A percentile compares a stretch with the other conserved stretches of the same genome.
Evolutionary conservation across 1,140 invertebrate genomes (phyloP).

Genomic region (Platyscapa corneri): DNA sequence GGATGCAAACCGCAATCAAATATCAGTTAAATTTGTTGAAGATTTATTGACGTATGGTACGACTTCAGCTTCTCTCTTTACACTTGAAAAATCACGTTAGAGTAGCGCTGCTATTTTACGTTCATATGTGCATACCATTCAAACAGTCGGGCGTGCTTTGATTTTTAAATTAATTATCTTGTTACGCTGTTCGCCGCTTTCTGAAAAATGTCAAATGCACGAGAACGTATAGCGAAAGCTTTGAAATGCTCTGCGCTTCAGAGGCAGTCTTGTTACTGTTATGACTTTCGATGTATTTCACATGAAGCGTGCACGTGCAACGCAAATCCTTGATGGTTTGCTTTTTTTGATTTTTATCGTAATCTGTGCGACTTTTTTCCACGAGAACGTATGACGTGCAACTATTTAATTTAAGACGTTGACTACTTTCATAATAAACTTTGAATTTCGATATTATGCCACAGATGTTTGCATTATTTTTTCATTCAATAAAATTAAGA

Average conservation of each 20-base stretch:
- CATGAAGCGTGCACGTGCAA: not conserved
- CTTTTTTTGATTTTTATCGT: not conserved
- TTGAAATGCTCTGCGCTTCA: constrained; percentile 29
- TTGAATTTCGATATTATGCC: too few species aligned
- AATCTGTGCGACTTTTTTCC: not conserved
- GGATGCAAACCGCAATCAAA: not conserved
- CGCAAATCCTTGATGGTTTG: constrained; percentile 1
- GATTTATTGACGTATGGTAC: constrained; percentile 30
- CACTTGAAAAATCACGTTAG: constrained; percentile 49
- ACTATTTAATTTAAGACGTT: too few species aligned
- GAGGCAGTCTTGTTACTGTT: constrained; percentile 6
- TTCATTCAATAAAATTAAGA: too few species aligned
- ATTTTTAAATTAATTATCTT: constrained; percentile 51
- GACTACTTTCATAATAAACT: too few species aligned
- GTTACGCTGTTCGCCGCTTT: constrained; percentile 24
- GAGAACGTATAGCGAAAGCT: constrained; percentile 24
- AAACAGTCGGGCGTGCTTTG: constrained; percentile 24
- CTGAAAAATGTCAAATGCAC: constrained; percentile 50
- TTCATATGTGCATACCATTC: constrained; percentile 26
- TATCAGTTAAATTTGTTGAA: constrained; percentile 24
- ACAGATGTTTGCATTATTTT: too few species aligned
- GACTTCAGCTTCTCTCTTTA: constrained; percentile 30
- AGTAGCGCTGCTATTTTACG: constrained; percentile 14
- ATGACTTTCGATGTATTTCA: constrained; percentile 11
- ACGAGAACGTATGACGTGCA: not conserved